phyloP scores from a whole-genome alignment of 2,797 vertebrate species.

The Anabas testudineus region DNA sequence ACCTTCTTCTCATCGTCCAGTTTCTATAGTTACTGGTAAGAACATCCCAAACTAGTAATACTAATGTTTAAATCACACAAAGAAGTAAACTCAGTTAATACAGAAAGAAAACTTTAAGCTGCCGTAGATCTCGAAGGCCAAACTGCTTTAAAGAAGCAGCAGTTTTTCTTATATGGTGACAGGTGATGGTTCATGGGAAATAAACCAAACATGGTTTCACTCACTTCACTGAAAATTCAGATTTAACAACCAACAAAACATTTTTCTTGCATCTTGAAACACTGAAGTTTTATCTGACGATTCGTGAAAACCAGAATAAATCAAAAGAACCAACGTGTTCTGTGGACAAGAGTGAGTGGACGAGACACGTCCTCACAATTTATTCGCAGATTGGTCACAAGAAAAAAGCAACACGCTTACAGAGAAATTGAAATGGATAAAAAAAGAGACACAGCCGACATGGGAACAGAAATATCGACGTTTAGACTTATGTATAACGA shows the following conservation, averaged over 20 bases:
- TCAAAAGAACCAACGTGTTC: conserved; percentile 50
- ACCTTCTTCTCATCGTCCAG: not conserved
- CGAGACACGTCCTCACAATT: conserved; percentile 77
- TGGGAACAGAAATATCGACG: conserved; percentile 62
- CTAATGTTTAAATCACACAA: conserved; percentile 18
- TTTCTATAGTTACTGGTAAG: not conserved
- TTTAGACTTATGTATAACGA: conserved; percentile 44
- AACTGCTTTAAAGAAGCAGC: conserved; percentile 21
- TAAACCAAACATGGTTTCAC: not conserved
- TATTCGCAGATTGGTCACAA: conserved; percentile 83
- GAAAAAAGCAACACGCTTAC: conserved; percentile 68
- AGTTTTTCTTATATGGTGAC: not conserved
- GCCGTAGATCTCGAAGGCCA: conserved; percentile 51
- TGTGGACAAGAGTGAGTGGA: conserved; percentile 70
- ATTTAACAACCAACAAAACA: not conserved
- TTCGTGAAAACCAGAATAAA: conserved; percentile 42
- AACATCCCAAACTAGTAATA: not conserved
- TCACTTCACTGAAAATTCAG: conserved; percentile 31
- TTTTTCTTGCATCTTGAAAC: conserved; percentile 3
- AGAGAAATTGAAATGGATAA: conserved; percentile 57
- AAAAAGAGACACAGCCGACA: conserved; percentile 48
- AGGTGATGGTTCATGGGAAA: conserved; percentile 7
- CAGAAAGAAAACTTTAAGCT: conserved; percentile 48
- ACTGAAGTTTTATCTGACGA: not conserved
- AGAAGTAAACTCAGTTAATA: conserved; percentile 23